Base-by-base conservation (phyloP, 1,140 invertebrate genomes). In the Drosophila mayri region DNA sequence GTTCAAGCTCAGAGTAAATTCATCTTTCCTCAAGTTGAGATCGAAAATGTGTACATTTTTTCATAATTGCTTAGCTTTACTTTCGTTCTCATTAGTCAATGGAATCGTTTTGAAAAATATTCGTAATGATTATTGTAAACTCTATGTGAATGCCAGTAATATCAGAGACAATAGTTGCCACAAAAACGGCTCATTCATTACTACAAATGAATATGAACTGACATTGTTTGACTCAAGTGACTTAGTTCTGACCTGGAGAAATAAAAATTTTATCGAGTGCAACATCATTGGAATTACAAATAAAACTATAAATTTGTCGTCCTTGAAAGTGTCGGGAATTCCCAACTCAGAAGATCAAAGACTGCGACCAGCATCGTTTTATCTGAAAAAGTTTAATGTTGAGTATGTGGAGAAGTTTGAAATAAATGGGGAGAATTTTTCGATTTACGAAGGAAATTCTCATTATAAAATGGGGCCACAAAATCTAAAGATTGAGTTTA, bases 281-380 rank as follows among this genome's bases (percentile, higher is more conserved):
- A 30, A 50, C n/a, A 30, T 3, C 28, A 10, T 30, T 4, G 10
- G 16, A 30, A 18, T 50, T 4, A 1, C 47, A 12, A 30, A 30
- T 8, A 2, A 12, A 18, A 18, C 0, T 0, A 1, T 2, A 4
- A 18, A 4, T 2, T 10, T 28, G 5, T 3, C 4, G n/a, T 12
- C 0, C 2, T 32, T 50, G 3, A 1, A 1, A 11, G 28, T 50
- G n/a, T 3, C 4, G 6, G 47, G 47, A 3, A 50, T 32, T 18
- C 10, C 9, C 0, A 7, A 5, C 25, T 12, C 3, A 30, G 10
- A 30, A 30, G 47, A 50, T 50, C 2, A 11, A 3, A 50, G 47
- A 50, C n/a, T 50, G 6, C 28, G 10, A 12, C 28, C 28, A 12
- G 5, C n/a, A 32, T 50, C 47, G 28, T 18, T 50, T 50, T 50